phyloP scores from a whole-genome alignment of 2,113 vertebrate species.

The Piprites chloris region DNA sequence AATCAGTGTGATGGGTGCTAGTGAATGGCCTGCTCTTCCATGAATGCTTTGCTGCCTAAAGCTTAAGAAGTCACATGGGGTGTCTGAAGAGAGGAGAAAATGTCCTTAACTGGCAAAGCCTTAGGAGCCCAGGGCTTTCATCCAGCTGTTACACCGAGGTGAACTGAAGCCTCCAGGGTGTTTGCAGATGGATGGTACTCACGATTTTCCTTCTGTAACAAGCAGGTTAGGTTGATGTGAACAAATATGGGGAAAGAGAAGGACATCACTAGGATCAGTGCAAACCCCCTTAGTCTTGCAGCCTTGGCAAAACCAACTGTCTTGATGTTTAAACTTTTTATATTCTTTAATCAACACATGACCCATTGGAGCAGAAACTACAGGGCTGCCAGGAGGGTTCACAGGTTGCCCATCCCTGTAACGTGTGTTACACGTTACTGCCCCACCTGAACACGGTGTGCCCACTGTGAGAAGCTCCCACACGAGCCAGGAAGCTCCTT shows the following conservation, averaged over 20 bases:
- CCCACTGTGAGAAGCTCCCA: neutral
- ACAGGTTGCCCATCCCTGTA: neutral
- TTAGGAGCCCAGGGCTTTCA: neutral
- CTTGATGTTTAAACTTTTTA: neutral
- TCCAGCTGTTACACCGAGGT: neutral
- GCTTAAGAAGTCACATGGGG: neutral
- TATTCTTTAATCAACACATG: neutral
- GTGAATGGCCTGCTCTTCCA: neutral
- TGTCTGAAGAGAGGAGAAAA: conserved; percentile 16
- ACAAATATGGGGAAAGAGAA: neutral
- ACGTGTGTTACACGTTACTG: neutral
- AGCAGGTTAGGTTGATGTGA: neutral
- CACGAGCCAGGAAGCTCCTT: neutral
- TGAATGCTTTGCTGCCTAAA: neutral
- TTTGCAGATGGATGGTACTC: neutral
- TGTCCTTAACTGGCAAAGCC: neutral
- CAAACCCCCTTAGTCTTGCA: neutral
- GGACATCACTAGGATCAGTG: neutral
- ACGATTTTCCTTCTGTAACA: neutral
- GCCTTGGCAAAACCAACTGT: neutral
- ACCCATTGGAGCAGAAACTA: neutral
- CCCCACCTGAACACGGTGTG: neutral
- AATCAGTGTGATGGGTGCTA: conserved; percentile 5
- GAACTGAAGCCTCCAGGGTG: neutral
- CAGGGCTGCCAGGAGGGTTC: neutral